Evolutionary conservation across 2,113 vertebrate species (phyloP).

Genomic region (Loxodonta africana): DNA sequence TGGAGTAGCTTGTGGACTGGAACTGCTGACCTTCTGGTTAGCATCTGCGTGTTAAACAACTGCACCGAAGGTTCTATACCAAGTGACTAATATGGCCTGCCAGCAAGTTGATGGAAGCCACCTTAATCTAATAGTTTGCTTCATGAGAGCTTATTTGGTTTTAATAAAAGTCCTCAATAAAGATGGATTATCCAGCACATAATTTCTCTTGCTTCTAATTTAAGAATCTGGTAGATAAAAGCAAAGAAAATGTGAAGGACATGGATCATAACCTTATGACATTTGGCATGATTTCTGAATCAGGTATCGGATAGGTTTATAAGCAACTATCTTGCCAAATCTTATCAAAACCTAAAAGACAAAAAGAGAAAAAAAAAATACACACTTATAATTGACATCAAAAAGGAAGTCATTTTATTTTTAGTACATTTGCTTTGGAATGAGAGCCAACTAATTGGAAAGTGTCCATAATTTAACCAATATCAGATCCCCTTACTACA

Average conservation of each 20-base stretch:
- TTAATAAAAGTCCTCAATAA: slow-evolving; percentile 71
- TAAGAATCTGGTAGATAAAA: slow-evolving; percentile 75
- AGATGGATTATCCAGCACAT: slow-evolving; percentile 39
- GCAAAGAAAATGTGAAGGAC: slow-evolving; percentile 78
- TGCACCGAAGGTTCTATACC: neutral
- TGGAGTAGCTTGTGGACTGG: neutral
- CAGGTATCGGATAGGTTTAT: slow-evolving; percentile 77
- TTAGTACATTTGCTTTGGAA: slow-evolving; percentile 82
- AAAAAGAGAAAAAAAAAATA: slow-evolving; percentile 74
- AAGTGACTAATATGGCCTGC: neutral
- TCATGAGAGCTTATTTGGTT: slow-evolving; percentile 59
- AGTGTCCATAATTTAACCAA: slow-evolving; percentile 83
- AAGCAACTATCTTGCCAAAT: slow-evolving; percentile 83
- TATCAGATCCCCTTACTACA: slow-evolving; percentile 62
- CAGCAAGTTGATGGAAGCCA: slow-evolving; percentile 52
- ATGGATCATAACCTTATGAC: slow-evolving; percentile 76
- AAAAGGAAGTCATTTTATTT: slow-evolving; percentile 85
- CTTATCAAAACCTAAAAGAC: slow-evolving; percentile 83
- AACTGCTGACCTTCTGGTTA: neutral
- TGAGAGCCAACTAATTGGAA: slow-evolving; percentile 80
- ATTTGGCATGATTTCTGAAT: slow-evolving; percentile 82
- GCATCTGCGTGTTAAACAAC: neutral
- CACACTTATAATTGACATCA: slow-evolving; percentile 80
- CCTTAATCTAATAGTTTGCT: slow-evolving; percentile 68
- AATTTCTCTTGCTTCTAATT: slow-evolving; percentile 79